Evolutionary conservation across 2,888 invertebrate species (phyloP).

Genomic region (Eledone cirrhosa): DNA sequence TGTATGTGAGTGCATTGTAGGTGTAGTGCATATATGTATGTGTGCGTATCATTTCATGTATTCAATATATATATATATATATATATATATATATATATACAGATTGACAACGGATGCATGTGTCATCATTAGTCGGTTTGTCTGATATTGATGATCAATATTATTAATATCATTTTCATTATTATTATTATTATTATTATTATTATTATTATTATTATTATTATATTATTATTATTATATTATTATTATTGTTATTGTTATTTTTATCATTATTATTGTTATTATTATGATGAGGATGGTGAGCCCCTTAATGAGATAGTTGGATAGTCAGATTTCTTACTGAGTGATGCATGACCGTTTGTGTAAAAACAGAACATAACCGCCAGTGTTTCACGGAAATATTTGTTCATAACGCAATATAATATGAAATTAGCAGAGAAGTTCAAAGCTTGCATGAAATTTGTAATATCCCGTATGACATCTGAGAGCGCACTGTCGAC

Average conservation of each 20-base stretch:
- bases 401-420: conserved; percentile 92
- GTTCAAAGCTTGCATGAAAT: conserved; percentile 61
- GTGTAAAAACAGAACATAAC: conserved; percentile 46
- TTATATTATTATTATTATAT: too few relatives aligned
- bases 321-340: conserved; percentile 10
- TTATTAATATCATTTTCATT: neutral
- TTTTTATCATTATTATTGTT: neutral
- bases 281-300: neutral
- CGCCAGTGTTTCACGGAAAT: conserved; percentile 75
- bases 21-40: neutral
- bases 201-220: neutral
- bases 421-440: conserved; percentile 82
- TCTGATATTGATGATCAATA: neutral
- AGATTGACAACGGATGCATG: neutral
- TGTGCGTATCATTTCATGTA: too few relatives aligned
- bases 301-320: conserved; percentile 15
- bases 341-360: neutral
- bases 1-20: neutral
- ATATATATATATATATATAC: too few relatives aligned
- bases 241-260: too few relatives aligned
- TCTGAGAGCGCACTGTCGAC: conserved; percentile 33
- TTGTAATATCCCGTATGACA: conserved; percentile 48
- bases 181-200: neutral
- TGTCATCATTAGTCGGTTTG: neutral
- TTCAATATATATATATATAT: too few relatives aligned